These are phyloP conservation scores for Pipistrellus kuhlii DNA, from an alignment of 2,797 vertebrate genomes.

Conservation along the genomic window DNA sequence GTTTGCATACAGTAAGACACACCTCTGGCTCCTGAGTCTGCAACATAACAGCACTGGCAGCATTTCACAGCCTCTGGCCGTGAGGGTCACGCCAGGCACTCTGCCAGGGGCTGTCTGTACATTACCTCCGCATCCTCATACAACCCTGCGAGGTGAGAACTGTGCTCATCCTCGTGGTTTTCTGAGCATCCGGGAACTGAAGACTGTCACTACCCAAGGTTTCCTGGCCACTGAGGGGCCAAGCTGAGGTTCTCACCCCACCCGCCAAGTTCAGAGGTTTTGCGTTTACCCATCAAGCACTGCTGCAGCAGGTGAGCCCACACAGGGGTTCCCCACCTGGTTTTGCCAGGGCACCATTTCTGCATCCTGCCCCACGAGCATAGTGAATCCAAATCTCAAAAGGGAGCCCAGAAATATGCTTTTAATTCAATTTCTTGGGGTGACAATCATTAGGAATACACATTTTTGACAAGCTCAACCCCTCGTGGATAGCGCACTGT, in stretches of 20 bases:
- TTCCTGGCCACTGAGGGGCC: neutral
- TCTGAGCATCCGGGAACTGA: neutral
- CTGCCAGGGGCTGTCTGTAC: fast-evolving
- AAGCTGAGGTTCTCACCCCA: neutral
- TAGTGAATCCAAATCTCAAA: neutral
- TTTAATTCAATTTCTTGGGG: neutral
- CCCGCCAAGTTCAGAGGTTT: neutral
- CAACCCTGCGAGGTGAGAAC: neutral
- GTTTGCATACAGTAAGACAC: neutral
- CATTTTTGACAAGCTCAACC: neutral
- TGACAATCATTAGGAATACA: neutral
- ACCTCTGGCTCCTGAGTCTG: neutral
- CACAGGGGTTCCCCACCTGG: neutral
- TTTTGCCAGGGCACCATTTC: neutral
- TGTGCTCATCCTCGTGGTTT: neutral
- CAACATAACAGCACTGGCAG: neutral
- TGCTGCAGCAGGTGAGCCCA: neutral
- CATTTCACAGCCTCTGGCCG: neutral
- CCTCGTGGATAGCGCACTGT: neutral
- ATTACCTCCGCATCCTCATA: neutral
- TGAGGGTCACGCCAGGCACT: neutral
- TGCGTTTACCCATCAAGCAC: neutral
- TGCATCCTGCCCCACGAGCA: neutral
- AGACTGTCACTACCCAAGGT: neutral
- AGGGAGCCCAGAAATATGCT: neutral